Evolutionary conservation across 2,888 invertebrate genomes (phyloP).

Genomic region (Pelosia muscerda): DNA sequence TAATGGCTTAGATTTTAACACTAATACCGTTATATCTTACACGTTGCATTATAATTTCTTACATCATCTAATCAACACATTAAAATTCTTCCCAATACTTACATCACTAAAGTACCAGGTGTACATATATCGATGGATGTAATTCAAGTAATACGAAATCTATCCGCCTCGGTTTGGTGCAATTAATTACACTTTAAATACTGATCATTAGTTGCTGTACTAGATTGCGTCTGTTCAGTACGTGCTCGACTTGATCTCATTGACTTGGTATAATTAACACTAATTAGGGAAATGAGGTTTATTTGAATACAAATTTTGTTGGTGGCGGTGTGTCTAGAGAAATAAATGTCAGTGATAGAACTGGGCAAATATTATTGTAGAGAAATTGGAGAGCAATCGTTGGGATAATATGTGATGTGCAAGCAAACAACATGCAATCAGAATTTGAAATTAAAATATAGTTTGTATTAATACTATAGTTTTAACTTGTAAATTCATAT

Average conservation of each 20-base stretch:
- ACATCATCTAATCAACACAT: not conserved
- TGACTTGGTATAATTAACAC: conserved; percentile 50
- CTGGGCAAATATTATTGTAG: not conserved
- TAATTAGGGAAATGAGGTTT: conserved; percentile 47
- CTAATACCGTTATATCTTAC: not conserved
- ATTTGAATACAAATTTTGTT: conserved; percentile 31
- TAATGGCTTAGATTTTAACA: not conserved
- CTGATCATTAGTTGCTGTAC: conserved; percentile 43
- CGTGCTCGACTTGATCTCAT: conserved; percentile 40
- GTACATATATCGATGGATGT: conserved; percentile 16
- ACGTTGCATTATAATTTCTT: not conserved
- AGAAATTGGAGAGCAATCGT: not conserved
- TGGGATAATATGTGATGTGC: not conserved
- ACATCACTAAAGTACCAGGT: conserved; percentile 3
- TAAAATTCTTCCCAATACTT: not conserved
- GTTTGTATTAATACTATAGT: no score
- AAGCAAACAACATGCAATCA: not conserved
- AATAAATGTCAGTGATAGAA: not conserved
- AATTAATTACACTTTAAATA: conserved; percentile 52
- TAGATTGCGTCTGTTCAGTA: conserved; percentile 35
- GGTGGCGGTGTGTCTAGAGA: not conserved
- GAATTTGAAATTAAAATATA: not conserved
- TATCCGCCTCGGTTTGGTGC: conserved; percentile 37
- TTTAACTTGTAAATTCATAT: no score
- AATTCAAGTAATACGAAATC: conserved; percentile 33